phyloP scores from a whole-genome alignment of 2,888 invertebrate species.

The Phortica okadai region DNA sequence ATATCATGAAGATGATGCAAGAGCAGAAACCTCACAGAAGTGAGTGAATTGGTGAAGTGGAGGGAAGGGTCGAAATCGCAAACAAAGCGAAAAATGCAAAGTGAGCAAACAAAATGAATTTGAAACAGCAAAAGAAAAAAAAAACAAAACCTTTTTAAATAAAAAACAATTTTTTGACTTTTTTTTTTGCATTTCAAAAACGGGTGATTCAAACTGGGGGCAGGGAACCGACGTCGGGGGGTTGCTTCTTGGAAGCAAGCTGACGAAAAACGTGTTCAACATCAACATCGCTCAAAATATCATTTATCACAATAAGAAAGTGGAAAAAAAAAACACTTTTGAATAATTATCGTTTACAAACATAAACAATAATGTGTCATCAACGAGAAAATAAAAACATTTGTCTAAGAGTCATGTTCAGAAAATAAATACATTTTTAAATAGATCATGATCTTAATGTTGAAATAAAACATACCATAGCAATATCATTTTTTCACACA shows the following conservation, averaged over 20 bases:
- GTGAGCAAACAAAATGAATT: neutral
- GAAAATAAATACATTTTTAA: too few species aligned
- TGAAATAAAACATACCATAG: too few species aligned
- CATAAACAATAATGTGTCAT: neutral
- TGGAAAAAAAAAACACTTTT: too few species aligned
- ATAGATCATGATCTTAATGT: too few species aligned
- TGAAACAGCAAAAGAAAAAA: neutral
- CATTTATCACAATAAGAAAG: too few species aligned
- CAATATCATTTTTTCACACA: too few species aligned
- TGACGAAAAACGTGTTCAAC: too few species aligned
- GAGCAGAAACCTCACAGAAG: neutral
- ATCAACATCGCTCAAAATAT: too few species aligned
- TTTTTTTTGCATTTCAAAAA: neutral
- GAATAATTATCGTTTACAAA: neutral
- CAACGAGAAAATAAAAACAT: neutral
- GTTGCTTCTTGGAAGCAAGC: too few species aligned
- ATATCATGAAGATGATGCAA: too few species aligned
- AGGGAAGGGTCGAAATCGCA: neutral
- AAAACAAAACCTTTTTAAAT: slow-evolving; percentile 24
- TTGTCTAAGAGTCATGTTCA: too few species aligned
- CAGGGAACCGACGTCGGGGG: neutral
- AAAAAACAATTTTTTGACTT: slow-evolving; percentile 24
- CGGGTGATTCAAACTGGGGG: neutral
- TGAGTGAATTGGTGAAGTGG: neutral
- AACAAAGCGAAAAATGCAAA: slow-evolving; percentile 22